phyloP scores from a whole-genome alignment of 2,888 invertebrate genomes.

The Diaperis boleti region DNA sequence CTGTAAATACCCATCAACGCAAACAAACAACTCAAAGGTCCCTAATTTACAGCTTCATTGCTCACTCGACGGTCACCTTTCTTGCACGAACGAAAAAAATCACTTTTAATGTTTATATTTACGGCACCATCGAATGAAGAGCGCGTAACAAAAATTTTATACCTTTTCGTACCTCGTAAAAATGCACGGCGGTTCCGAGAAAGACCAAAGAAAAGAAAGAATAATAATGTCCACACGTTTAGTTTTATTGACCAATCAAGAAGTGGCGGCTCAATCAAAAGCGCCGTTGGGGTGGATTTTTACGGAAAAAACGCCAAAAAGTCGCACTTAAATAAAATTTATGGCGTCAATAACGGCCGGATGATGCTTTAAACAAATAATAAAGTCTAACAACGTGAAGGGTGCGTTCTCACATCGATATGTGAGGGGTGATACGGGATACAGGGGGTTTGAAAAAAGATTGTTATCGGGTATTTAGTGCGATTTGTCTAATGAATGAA shows the following conservation, averaged over 20 bases:
- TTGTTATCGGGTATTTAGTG: constrained; percentile 9
- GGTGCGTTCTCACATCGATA: constrained; percentile 18
- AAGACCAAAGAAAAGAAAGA: constrained; percentile 9
- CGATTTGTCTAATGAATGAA: background rate
- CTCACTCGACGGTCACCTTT: background rate
- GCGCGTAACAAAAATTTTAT: constrained; percentile 42
- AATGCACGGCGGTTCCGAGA: constrained; percentile 30
- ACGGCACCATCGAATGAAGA: constrained; percentile 16
- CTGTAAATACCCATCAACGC: constrained; percentile 3
- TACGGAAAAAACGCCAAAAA: constrained; percentile 19
- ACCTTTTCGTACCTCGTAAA: constrained; percentile 51
- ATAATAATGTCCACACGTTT: constrained; percentile 32
- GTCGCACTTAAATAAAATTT: constrained; percentile 49
- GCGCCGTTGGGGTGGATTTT: constrained; percentile 6
- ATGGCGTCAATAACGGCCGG: constrained; percentile 47
- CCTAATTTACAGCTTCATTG: constrained; percentile 17
- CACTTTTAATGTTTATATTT: constrained; percentile 25
- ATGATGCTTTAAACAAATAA: constrained; percentile 28
- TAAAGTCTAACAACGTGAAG: constrained; percentile 24
- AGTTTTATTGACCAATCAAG: constrained; percentile 30
- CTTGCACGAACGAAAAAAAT: background rate
- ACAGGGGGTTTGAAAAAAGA: constrained; percentile 10
- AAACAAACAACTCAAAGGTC: constrained; percentile 11
- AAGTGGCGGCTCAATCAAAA: constrained; percentile 26
- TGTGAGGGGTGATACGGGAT: constrained; percentile 7